A percentile compares a stretch with the other conserved stretches of the same genome.
phyloP scores from a whole-genome alignment of 2,113 vertebrate genomes.

The Cottus gobio region DNA sequence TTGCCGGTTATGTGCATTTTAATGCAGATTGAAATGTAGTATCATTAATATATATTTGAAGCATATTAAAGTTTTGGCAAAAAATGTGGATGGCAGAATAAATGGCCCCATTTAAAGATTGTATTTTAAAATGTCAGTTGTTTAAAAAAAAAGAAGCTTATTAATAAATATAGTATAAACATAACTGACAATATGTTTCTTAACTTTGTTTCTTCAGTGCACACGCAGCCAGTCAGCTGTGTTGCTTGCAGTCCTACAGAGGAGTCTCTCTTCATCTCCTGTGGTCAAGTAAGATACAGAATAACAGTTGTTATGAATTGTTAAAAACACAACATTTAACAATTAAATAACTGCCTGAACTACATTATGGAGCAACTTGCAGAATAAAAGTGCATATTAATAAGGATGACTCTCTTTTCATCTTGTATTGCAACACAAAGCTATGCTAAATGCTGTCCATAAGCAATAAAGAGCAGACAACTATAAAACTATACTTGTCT shows the following conservation, averaged over 20 bases:
- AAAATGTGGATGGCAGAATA: neutral
- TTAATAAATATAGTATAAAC: neutral
- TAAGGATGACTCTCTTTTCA: neutral
- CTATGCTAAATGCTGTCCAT: neutral
- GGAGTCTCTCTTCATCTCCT: slow-evolving; percentile 92
- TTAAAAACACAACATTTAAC: neutral
- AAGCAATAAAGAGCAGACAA: neutral
- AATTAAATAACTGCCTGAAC: neutral
- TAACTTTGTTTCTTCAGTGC: slow-evolving; percentile 78
- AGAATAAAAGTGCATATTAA: neutral
- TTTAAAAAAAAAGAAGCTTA: neutral
- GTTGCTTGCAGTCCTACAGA: slow-evolving; percentile 92
- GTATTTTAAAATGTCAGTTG: neutral
- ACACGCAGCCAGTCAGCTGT: slow-evolving; percentile 87
- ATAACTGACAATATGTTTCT: neutral
- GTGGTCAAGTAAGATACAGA: slow-evolving; percentile 87
- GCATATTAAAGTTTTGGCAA: neutral
- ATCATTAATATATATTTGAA: neutral
- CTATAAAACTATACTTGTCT: neutral
- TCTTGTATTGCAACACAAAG: neutral
- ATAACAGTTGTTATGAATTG: neutral
- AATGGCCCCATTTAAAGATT: neutral
- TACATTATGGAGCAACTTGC: neutral
- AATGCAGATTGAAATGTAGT: neutral
- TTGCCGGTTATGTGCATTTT: neutral